phyloP scores from a whole-genome alignment of 2,113 vertebrate species.

The Heterocephalus glaber region DNA sequence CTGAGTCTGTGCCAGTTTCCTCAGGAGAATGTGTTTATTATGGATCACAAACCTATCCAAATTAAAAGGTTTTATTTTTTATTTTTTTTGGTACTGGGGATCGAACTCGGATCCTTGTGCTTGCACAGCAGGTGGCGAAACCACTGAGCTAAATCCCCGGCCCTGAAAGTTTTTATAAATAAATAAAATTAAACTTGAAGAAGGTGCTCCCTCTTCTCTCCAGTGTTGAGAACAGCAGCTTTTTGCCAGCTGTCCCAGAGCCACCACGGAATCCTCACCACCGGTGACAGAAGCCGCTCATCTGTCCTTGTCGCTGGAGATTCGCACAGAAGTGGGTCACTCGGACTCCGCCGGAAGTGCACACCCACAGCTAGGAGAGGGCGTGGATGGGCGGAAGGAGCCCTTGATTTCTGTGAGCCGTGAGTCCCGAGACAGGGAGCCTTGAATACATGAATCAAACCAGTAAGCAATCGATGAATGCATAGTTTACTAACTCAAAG shows the following conservation, averaged over 20 bases:
- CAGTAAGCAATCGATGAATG: fast-evolving
- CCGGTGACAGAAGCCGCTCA: not conserved
- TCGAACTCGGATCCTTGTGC: too few relatives aligned
- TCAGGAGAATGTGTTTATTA: not conserved
- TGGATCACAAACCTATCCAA: not conserved
- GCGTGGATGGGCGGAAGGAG: not conserved
- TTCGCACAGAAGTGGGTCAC: not conserved
- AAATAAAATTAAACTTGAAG: not conserved
- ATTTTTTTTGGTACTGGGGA: too few relatives aligned
- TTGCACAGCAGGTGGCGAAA: too few relatives aligned
- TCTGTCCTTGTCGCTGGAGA: not conserved
- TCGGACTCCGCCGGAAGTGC: not conserved
- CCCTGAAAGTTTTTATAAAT: not conserved
- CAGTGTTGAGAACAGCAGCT: not conserved
- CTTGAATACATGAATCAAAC: not conserved
- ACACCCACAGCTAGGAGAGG: not conserved
- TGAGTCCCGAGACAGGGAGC: not conserved
- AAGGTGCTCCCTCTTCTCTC: not conserved
- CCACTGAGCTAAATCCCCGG: too few relatives aligned
- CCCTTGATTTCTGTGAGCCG: not conserved
- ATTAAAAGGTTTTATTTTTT: too few relatives aligned
- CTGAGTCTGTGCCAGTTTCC: not conserved
- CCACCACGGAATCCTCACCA: fast-evolving
- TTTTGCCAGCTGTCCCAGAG: not conserved
- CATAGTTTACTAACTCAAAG: not conserved